Base-by-base conservation (phyloP, 2,797 vertebrate species). In the Crocodylus rhombifer region DNA sequence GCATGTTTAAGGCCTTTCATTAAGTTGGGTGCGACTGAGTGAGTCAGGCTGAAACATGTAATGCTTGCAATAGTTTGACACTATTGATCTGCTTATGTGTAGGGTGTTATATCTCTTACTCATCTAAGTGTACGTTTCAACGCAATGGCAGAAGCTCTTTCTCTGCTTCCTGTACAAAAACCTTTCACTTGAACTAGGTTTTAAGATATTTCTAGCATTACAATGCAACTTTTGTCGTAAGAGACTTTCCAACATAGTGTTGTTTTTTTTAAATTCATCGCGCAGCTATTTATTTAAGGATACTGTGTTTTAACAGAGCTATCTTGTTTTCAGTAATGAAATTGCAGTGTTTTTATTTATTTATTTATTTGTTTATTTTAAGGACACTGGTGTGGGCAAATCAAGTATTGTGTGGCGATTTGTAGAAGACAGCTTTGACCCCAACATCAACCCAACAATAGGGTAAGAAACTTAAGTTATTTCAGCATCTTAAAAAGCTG, bases 401-500 rank as follows among this genome's bases (percentile, higher is more conserved):
- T 99, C 98, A 6, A 99, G 99, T 96, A 98, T 99, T 4, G 99
- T 99, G 65, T 99, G 98, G 98, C 98, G 99, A 94, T 99, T 99
- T 97, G 99, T 99, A 58, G 99, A 99, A 97, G 99, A 99, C 93
- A 99, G 99, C 94, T 99, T 99, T 96, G 99, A 99, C 97, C 99
- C 99, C 78, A 99, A 99, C 95, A 99, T 99, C 94, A 99, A 99
- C 97, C 99, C 99, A 91, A 99, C 99, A 55, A 99, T 99, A 96
- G 99, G 99, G 99, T 99, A 98, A 98, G 98, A 97, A 88, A 89
- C 56, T 7, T 73, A 76, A 77, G 75, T 94, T 91, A 57, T n/a
- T 80, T n/a, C 85, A 55, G 14, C 42, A 10, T 87, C 25, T 84
- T 25, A 93, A 88, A 42, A 84, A 89, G 61, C 30, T 90, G 5